These are phyloP conservation scores for Merluccius polli DNA, from an alignment of 2,797 vertebrate genomes.

Conservation along the genomic window DNA sequence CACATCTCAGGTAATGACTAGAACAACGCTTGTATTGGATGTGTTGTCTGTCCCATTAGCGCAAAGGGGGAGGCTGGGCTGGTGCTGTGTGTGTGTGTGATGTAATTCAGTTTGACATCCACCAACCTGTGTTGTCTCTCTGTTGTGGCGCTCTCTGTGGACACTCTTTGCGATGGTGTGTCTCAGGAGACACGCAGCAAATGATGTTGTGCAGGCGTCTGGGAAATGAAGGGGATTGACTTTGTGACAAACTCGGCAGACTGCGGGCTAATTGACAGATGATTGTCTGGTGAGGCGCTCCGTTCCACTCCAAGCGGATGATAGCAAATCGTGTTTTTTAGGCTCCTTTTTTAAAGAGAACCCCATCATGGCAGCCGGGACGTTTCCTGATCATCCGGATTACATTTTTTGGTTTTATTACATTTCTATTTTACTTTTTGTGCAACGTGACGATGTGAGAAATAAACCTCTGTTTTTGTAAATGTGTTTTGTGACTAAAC, in stretches of 20 bases:
- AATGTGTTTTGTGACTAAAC: not conserved
- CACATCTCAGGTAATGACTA: slow-evolving; percentile 29
- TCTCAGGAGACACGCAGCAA: slow-evolving; percentile 28
- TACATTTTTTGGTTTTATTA: not conserved
- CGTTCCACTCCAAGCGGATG: slow-evolving; percentile 14
- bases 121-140: slow-evolving; percentile 41
- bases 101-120: slow-evolving; percentile 33
- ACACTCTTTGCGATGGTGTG: slow-evolving; percentile 28
- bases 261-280: slow-evolving; percentile 41
- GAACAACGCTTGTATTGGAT: not conserved
- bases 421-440: not conserved
- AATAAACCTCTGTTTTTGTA: slow-evolving; percentile 3
- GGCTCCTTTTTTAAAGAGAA: not conserved
- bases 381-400: not conserved
- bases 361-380: not conserved
- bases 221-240: slow-evolving; percentile 30
- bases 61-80: not conserved
- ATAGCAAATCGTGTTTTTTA: not conserved
- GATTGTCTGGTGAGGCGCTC: slow-evolving; percentile 21
- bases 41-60: not conserved
- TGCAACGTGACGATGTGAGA: not conserved
- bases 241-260: slow-evolving; percentile 26
- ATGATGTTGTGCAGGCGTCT: slow-evolving; percentile 18
- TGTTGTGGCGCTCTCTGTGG: slow-evolving; percentile 31
- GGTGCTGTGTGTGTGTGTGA: slow-evolving; percentile 25